A percentile compares a stretch with the other conserved stretches of the same genome.
Evolutionary conservation across 2,113 vertebrate species (phyloP).

Genomic region (Ailuropoda melanoleuca): DNA sequence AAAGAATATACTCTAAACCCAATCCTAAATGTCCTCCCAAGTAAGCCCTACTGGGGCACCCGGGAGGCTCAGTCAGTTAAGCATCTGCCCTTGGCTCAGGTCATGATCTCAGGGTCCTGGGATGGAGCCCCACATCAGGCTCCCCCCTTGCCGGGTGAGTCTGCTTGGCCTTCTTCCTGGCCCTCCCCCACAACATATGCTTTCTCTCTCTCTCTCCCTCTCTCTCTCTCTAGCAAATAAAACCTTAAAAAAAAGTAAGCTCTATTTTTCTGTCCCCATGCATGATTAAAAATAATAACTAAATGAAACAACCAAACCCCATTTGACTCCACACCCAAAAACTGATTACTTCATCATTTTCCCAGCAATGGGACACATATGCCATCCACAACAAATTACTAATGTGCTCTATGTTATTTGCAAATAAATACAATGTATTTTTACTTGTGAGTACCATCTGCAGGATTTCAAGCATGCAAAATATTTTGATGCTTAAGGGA

Average conservation of each 20-base stretch:
- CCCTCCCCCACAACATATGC: background rate
- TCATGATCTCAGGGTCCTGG: background rate
- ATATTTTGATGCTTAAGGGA: slow-evolving; percentile 77
- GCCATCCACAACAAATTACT: slow-evolving; percentile 57
- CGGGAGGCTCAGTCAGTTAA: background rate
- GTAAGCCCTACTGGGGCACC: background rate
- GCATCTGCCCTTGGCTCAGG: background rate
- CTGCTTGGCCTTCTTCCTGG: background rate
- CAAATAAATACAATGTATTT: slow-evolving; percentile 77
- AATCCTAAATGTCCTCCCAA: background rate
- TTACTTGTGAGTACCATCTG: slow-evolving; percentile 81
- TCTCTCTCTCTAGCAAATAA: background rate
- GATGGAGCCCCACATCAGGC: too few species aligned
- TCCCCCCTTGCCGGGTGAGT: background rate
- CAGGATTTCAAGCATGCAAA: slow-evolving; percentile 83
- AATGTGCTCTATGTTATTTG: slow-evolving; percentile 67
- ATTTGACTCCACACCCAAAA: slow-evolving; percentile 13
- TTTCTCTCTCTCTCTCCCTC: background rate
- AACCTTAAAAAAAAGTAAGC: background rate
- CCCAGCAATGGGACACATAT: slow-evolving; percentile 45
- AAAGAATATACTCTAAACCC: background rate
- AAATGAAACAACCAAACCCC: slow-evolving; percentile 10
- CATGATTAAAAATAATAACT: slow-evolving; percentile 49
- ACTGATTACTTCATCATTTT: slow-evolving; percentile 59
- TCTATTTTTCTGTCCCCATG: background rate